A percentile compares a stretch with the other conserved stretches of the same genome.
Evolutionary conservation across 2,113 vertebrate genomes (phyloP).

Genomic region (Mesembrinibis cayennensis): DNA sequence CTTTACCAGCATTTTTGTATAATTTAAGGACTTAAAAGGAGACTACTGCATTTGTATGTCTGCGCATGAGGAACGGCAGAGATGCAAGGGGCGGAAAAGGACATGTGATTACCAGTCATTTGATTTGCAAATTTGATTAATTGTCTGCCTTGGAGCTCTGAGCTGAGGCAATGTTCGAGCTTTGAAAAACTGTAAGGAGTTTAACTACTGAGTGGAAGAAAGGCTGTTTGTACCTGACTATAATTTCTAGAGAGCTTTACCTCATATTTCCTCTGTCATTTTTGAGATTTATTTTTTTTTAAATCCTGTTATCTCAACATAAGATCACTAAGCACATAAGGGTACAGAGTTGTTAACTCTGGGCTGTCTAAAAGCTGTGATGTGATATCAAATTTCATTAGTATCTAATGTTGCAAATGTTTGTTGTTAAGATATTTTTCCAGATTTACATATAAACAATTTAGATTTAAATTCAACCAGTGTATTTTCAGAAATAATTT

Average conservation of each 20-base stretch:
- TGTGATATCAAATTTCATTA: background rate
- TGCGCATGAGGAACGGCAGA: background rate
- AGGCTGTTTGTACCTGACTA: background rate
- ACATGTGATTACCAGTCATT: accelerated
- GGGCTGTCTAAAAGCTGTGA: background rate
- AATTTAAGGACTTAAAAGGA: background rate
- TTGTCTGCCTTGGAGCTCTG: background rate
- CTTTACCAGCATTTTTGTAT: background rate
- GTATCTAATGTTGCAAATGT: accelerated
- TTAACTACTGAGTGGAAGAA: background rate
- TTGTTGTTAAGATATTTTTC: background rate
- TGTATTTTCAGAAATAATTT: background rate
- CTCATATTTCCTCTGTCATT: background rate
- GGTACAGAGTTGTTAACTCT: background rate
- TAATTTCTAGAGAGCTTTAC: background rate
- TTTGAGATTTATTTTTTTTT: background rate
- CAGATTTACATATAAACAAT: background rate
- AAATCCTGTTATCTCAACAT: background rate
- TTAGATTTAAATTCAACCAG: background rate
- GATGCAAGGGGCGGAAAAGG: background rate
- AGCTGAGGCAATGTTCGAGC: background rate
- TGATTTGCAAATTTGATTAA: background rate
- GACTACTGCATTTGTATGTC: accelerated
- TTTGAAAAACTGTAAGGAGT: background rate
- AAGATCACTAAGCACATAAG: background rate